Base-by-base conservation (phyloP, 2,113 vertebrate species). In the Marcusenius ussheri region DNA sequence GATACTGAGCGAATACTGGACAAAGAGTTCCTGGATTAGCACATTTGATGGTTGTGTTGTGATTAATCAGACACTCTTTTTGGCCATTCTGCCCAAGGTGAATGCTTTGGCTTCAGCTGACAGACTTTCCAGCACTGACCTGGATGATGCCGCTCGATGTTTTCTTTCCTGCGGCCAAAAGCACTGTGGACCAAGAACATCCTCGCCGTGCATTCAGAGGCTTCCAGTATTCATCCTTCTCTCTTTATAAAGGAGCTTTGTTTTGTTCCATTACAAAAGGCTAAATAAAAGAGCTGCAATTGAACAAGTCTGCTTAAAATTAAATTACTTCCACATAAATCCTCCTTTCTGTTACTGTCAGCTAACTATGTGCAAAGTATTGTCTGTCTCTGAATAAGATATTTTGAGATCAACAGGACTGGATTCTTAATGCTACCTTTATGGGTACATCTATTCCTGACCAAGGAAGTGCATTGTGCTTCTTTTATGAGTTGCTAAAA, bases 311-410 rank as follows among this genome's bases (percentile, higher is more conserved):
- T 90, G 86, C 97, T 97, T 94, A 97, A 97, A 98, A 98, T 98
- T 96, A 96, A 96, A 98, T 98, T 98, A 98, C 96, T 98, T 98
- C 97, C 96, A 97, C 93, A 96, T 95, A 93, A 92, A 95, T 97
- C 96, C 94, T 93, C 96, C 95, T 97, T 98, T 98, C 95, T 97
- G 96, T 96, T 97, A 95, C 96, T 97, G 96, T 96, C 97, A 98
- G 96, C 97, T 97, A 98, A 97, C 96, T 97, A 97, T 96, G 97
- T 97, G 96, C 93, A 91, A 94, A 50, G 93, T 93, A 96, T 97
- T 98, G 97, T 98, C 95, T 95, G 83, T 80, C 83, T 92, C 39
- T 97, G 96, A 98, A 99, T 97, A 96, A 95, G 94, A 92, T 95
- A 93, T 97, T 97, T 97, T 95, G 96, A 95, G 94, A 94, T 94